Evolutionary conservation across 2,113 vertebrate species (phyloP).

Genomic region (Kobus ellipsiprymnus): DNA sequence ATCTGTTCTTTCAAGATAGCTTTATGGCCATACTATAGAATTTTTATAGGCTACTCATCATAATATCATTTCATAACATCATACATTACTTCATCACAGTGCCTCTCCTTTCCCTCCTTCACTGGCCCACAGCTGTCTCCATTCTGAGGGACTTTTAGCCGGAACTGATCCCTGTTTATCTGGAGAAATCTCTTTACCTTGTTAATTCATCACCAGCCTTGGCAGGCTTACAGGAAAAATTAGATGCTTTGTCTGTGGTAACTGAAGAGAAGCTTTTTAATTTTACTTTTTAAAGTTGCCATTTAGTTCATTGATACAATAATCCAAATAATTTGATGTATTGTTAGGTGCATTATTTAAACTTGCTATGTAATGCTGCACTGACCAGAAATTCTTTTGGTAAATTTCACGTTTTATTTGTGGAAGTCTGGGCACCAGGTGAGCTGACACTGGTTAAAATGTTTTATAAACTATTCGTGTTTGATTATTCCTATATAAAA

Average conservation of each 20-base stretch:
- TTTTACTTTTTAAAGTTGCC: conserved; percentile 4
- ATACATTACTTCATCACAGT: background rate
- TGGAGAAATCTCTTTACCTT: conserved; percentile 37
- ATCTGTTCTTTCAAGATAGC: background rate
- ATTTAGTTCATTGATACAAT: conserved; percentile 43
- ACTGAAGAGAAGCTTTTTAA: background rate
- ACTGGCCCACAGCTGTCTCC: background rate
- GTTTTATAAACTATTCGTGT: background rate
- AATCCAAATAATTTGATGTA: background rate
- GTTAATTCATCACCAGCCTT: background rate
- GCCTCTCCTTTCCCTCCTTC: background rate
- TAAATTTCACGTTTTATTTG: conserved; percentile 17
- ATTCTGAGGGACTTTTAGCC: conserved; percentile 15
- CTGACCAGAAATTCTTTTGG: background rate
- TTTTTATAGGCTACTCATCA: background rate
- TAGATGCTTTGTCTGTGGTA: background rate
- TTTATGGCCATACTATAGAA: background rate
- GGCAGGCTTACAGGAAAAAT: background rate
- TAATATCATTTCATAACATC: background rate
- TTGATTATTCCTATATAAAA: background rate
- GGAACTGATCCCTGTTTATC: conserved; percentile 26
- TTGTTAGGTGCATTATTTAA: conserved; percentile 46
- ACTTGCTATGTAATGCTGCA: background rate
- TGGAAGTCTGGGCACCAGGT: background rate
- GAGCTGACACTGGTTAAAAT: background rate